phyloP scores from a whole-genome alignment of 2,113 vertebrate genomes.

The Cyanistes caeruleus region DNA sequence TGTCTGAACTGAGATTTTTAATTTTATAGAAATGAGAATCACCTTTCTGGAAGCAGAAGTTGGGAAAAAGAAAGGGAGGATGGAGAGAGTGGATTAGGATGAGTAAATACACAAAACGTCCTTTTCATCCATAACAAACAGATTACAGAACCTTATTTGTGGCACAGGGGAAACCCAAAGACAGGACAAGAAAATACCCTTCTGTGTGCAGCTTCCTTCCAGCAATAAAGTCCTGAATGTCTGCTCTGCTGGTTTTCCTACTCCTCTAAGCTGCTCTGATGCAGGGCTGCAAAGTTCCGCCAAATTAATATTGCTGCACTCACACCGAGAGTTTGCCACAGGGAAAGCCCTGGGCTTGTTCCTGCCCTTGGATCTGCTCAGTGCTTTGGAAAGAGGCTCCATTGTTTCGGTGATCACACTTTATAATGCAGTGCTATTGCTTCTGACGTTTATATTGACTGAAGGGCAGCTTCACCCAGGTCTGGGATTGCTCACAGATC shows the following conservation, averaged over 20 bases:
- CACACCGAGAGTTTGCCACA: neutral
- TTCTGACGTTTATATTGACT: neutral
- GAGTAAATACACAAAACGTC: neutral
- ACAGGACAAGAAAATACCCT: neutral
- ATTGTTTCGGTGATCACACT: neutral
- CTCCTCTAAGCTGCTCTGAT: neutral
- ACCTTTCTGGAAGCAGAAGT: neutral
- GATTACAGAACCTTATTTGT: neutral
- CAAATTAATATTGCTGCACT: neutral
- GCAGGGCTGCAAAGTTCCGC: neutral
- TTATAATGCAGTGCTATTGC: neutral
- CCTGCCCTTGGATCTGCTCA: neutral
- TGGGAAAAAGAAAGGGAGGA: neutral
- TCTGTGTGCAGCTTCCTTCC: neutral
- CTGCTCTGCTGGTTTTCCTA: neutral
- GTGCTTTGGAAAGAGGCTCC: neutral
- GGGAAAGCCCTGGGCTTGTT: neutral
- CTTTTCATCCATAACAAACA: neutral
- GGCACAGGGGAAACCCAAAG: neutral
- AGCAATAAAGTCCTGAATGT: neutral
- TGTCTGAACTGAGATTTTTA: neutral
- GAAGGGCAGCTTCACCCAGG: neutral
- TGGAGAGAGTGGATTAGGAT: neutral
- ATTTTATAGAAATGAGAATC: neutral
- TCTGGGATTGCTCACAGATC: neutral